These are phyloP conservation scores for Zeugodacus cucurbitae DNA, from an alignment of 1,140 invertebrate genomes.

Conservation along the genomic window DNA sequence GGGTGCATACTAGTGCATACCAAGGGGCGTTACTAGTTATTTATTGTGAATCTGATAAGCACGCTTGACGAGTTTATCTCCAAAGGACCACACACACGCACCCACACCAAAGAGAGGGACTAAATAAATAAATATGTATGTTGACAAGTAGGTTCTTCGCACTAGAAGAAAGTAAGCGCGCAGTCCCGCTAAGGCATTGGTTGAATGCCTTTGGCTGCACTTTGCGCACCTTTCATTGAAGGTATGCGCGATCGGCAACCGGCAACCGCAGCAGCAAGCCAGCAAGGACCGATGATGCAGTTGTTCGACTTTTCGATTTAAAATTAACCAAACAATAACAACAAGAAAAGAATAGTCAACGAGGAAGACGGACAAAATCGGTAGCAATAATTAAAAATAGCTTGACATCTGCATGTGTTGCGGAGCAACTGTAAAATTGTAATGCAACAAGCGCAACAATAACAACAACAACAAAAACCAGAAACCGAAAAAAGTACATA, in stretches of 20 bases:
- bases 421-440: constrained; percentile 20
- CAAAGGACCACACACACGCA: neutral
- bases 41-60: constrained; percentile 20
- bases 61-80: constrained; percentile 24
- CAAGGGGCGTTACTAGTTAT: neutral
- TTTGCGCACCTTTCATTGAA: constrained; percentile 18
- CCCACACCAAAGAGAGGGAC: neutral
- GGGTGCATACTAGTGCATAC: neutral
- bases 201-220: constrained; percentile 22
- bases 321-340: neutral
- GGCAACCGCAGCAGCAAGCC: neutral
- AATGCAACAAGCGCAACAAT: neutral
- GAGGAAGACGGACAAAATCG: neutral
- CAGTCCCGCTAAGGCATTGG: neutral
- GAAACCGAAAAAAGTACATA: neutral
- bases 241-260: neutral
- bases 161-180: neutral
- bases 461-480: neutral
- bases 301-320: constrained; percentile 33
- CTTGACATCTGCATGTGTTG: constrained; percentile 28
- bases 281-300: neutral
- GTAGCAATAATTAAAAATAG: constrained; percentile 32
- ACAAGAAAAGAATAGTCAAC: neutral
- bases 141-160: neutral
- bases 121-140: neutral